Evolutionary conservation across 2,797 vertebrate species (phyloP), one percentile per base, ranked within the genome.

Genomic region (Chelon auratus): DNA sequence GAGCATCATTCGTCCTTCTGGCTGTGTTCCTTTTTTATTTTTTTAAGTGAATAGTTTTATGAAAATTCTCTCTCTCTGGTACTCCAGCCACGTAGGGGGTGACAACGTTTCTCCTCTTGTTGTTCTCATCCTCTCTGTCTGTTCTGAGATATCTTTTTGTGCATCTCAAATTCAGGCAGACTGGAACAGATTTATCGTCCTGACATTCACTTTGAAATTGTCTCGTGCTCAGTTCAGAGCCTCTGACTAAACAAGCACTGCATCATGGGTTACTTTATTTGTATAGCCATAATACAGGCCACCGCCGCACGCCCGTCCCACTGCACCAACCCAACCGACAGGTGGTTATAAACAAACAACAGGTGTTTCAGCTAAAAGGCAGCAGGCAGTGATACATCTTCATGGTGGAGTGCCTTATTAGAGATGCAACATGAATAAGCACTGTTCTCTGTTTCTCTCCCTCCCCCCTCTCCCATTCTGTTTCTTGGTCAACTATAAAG

Each of bases 401-500:
- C 11, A 45, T 24, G 48, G 15, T 47, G 45, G 4, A 5, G 4
- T 6, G 42, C 14, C 14, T 39, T 22, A 37, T 42, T 26, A 36
- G 9, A 62, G 59, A 74, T 63, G 40, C 40, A 9, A 42, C n/a
- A 3, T 57, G 56, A 84, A 73, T 55, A 63, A 67, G 48, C 30
- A 8, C 17, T 5, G n/a, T 14, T 51, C 37, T 33, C 22, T 26
- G 5, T 20, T n/a, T 43, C 5, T 43, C 6, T 14, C 7, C 17
- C 42, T 43, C 13, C 42, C 15, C 15, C 42, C 15, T 13, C 5
- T 43, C 42, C 42, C 20, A 33, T 24, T 51, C 39, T 24, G 30
- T 53, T 36, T 56, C 56, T 40, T 53, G 47, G 72, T 83, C 43
- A 71, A 72, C 70, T 51, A 74, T 68, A 42, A 66, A 72, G 72